A percentile compares a stretch with the other conserved stretches of the same genome.
Evolutionary conservation across 2,113 vertebrate genomes (phyloP).

Genomic region (Elachura formosa): DNA sequence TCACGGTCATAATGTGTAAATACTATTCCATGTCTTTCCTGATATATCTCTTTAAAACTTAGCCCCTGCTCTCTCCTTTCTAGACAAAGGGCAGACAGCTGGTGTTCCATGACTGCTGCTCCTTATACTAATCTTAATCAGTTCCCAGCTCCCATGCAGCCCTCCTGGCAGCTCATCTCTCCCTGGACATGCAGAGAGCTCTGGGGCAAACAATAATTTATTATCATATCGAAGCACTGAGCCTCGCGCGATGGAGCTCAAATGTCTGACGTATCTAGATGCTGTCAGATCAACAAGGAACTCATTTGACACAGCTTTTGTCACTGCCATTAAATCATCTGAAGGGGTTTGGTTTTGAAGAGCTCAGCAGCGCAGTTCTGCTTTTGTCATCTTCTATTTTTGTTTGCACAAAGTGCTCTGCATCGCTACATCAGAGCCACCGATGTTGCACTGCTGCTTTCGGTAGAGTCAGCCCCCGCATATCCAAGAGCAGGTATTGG

Average conservation of each 20-base stretch:
- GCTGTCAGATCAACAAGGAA: background rate
- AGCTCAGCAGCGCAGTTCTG: background rate
- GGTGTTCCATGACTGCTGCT: background rate
- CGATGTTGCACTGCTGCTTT: background rate
- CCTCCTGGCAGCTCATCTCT: conserved; percentile 1
- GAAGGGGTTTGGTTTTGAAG: background rate
- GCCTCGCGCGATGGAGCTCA: background rate
- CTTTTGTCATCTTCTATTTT: background rate
- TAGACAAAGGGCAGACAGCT: background rate
- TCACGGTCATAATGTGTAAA: background rate
- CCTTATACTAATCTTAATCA: background rate
- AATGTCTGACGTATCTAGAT: background rate
- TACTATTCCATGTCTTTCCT: background rate
- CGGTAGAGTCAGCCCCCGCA: background rate
- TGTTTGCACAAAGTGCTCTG: background rate
- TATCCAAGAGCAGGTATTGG: background rate
- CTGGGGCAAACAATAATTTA: background rate
- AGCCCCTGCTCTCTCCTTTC: background rate
- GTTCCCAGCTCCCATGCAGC: background rate
- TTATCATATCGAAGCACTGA: background rate
- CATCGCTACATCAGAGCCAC: background rate
- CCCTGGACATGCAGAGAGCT: background rate
- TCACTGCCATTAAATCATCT: background rate
- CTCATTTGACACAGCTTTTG: background rate
- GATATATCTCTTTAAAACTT: background rate